Percentiles rank a stretch among this genome's conserved stretches.
Evolutionary conservation across 2,113 vertebrate genomes (phyloP).

Genomic region (Bos indicus): DNA sequence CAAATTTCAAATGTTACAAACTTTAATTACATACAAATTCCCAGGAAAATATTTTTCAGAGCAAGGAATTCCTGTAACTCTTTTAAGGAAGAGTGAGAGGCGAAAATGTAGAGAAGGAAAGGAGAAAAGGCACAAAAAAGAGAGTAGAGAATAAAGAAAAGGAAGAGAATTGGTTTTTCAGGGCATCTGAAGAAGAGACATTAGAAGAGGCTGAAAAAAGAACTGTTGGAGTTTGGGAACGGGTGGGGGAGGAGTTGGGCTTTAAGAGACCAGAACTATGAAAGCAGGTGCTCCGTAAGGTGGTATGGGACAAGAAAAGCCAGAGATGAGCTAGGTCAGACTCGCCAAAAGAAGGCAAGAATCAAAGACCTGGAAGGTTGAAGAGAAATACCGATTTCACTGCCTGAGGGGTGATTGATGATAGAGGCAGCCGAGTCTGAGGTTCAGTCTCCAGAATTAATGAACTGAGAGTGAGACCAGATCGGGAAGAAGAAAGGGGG

Average conservation of each 20-base stretch:
- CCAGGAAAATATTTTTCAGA: slow-evolving; percentile 13
- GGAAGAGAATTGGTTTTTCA: neutral
- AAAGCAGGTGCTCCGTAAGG: neutral
- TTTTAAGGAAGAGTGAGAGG: neutral
- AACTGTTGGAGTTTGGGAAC: neutral
- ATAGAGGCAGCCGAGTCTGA: accelerated
- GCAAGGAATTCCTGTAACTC: neutral
- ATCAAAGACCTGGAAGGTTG: neutral
- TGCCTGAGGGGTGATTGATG: neutral
- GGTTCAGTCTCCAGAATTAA: neutral
- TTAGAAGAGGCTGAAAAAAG: neutral
- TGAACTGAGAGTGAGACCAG: neutral
- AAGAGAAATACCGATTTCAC: neutral
- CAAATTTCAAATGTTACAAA: neutral
- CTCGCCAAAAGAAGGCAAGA: neutral
- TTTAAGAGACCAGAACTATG: neutral
- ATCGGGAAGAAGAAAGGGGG: neutral
- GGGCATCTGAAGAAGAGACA: neutral
- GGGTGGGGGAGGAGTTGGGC: neutral
- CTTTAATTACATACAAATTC: neutral
- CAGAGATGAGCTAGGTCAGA: neutral
- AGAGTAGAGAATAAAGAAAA: neutral
- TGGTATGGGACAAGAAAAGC: neutral
- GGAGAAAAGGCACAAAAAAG: neutral
- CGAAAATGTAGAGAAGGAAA: neutral